Base-by-base conservation (phyloP, 30 jellyfish, hydroid and myxozoan species). In the Aurelia aurita region DNA sequence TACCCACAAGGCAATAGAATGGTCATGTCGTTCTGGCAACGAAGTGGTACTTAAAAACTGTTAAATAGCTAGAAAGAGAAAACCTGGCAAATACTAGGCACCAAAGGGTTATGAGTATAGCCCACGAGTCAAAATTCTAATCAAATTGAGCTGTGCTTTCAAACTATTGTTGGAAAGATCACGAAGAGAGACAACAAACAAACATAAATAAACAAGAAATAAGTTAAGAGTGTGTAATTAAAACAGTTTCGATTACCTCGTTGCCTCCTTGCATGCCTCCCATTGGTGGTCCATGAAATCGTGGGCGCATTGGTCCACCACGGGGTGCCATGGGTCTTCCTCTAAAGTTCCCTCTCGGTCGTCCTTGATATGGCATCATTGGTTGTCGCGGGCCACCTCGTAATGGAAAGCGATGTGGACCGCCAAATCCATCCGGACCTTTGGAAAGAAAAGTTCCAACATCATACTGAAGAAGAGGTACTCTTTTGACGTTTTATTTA, bases 351-450 rank as follows among this genome's bases (percentile, higher is more conserved):
- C 93, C 93, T 20, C 93, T 57, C 1, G 87, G 84, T 27, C 93
- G 31, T 21, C 47, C 75, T 35, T 57, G 86, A 27, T 28, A 67
- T 34, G 76, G 83, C 60, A 75, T 82, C 15, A 70, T 67, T 18
- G 69, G 90, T 18, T 78, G 82, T 10, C 77, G 88, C n/a, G 86
- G 85, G 16, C 96, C 96, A 3, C 87, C 79, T n/a, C 87, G 95
- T 74, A 85, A 59, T 0, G 87, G 73, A 58, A 74, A 51, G 16
- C 89, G 95, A 75, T 79, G 95, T 19, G 74, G 87, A 5, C 88
- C 84, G n/a, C 68, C 84, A 9, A 86, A 90, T 58, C 74, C 61
- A 13, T 84, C 89, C 0, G 69, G 86, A 13, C 90, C 90, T 27
- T 55, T 55, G 9, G 67, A 22, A 55, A 55, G 51, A 39, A 6